These are phyloP conservation scores for Cossypha heuglini DNA, from an alignment of 2,797 vertebrate genomes.

Conservation along the genomic window DNA sequence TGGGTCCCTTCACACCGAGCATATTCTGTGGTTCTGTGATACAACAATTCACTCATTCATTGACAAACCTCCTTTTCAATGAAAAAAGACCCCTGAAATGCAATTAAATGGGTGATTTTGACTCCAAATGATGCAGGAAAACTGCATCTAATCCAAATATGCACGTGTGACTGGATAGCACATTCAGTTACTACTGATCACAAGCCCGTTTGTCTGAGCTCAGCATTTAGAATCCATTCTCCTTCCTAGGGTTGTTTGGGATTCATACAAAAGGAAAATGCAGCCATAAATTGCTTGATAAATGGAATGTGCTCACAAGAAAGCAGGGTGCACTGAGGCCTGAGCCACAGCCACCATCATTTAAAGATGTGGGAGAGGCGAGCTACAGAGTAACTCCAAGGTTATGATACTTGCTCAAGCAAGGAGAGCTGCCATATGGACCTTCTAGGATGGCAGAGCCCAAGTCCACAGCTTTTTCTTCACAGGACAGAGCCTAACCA, in stretches of 20 bases:
- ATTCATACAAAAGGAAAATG: neutral
- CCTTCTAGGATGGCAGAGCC: neutral
- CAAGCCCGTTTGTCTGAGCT: neutral
- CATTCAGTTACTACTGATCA: neutral
- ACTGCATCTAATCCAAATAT: neutral
- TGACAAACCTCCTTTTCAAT: neutral
- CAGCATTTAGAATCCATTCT: neutral
- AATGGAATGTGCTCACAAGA: neutral
- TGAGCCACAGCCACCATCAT: neutral
- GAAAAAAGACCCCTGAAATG: neutral
- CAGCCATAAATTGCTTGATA: neutral
- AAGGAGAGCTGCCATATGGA: neutral
- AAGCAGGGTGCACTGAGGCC: accelerated
- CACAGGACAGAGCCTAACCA: neutral
- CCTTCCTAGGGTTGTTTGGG: neutral
- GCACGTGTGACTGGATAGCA: neutral
- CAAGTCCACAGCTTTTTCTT: neutral
- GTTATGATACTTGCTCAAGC: neutral
- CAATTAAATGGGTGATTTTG: neutral
- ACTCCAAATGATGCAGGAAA: neutral
- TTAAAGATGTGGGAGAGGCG: accelerated
- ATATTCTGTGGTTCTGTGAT: neutral
- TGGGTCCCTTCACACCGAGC: accelerated
- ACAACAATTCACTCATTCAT: neutral
- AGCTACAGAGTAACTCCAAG: neutral